These are phyloP conservation scores for human (Homo sapiens) DNA, from an alignment of 2,113 vertebrate species.

Conservation along the genomic window DNA sequence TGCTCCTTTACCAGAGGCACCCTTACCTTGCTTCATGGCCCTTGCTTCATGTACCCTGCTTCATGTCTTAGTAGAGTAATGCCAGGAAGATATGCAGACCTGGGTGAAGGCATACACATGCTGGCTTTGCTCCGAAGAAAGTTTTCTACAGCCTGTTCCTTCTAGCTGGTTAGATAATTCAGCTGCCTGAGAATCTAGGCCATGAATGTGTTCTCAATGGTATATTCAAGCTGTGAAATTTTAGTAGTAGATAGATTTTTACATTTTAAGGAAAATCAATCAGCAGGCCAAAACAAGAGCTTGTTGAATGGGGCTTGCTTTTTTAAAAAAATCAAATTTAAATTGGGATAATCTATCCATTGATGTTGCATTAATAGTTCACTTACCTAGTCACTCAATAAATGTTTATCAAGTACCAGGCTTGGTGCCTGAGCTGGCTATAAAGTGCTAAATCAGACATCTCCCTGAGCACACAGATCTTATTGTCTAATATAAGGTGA, in stretches of 20 bases:
- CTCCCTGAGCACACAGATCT: background rate
- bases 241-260: background rate
- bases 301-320: background rate
- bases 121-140: background rate
- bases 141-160: background rate
- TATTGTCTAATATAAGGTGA: background rate
- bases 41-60: background rate
- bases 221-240: background rate
- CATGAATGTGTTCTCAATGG: background rate
- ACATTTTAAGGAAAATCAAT: slow-evolving; percentile 29
- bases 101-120: background rate
- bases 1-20: background rate
- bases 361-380: background rate
- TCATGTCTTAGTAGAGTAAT: background rate
- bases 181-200: background rate
- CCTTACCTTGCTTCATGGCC: background rate
- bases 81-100: background rate
- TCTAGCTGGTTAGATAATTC: background rate
- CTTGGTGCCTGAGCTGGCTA: background rate
- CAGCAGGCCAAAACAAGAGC: background rate
- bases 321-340: background rate
- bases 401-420: background rate
- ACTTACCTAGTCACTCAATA: background rate
- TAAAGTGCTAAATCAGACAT: background rate
- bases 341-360: background rate